These are phyloP conservation scores for Heteromurus nitidus DNA, from an alignment of 2,888 invertebrate species.

Conservation along the genomic window DNA sequence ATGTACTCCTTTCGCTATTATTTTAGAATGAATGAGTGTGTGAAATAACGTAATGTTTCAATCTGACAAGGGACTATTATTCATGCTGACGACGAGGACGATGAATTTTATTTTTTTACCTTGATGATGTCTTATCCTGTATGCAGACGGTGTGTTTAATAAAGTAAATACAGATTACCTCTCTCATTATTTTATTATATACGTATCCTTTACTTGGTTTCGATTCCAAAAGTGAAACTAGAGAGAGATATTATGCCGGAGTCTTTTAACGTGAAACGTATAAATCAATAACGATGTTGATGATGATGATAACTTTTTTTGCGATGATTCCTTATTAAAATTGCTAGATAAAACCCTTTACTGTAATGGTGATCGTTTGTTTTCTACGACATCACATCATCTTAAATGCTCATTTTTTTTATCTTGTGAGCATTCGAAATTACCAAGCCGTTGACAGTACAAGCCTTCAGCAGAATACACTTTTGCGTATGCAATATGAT, in stretches of 20 bases:
- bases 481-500: background rate
- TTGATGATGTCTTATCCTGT: conserved; percentile 39
- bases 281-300: conserved; percentile 14
- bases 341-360: background rate
- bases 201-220: background rate
- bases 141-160: conserved; percentile 16
- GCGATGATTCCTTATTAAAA: background rate
- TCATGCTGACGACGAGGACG: conserved; percentile 45
- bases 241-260: background rate
- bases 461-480: conserved; percentile 3
- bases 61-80: conserved; percentile 48
- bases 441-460: background rate
- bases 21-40: conserved; percentile 10
- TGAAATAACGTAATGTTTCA: conserved; percentile 42
- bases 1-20: conserved; percentile 27
- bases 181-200: background rate
- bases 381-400: background rate
- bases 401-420: background rate
- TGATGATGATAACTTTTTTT: background rate
- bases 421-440: conserved; percentile 12
- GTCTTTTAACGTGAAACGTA: conserved; percentile 4
- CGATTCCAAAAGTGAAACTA: conserved; percentile 26
- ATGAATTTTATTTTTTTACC: conserved; percentile 22
- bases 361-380: background rate
- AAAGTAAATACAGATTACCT: background rate